Base-by-base conservation (phyloP, 1,140 invertebrate species). In the Pseudomyrmex gracilis region DNA sequence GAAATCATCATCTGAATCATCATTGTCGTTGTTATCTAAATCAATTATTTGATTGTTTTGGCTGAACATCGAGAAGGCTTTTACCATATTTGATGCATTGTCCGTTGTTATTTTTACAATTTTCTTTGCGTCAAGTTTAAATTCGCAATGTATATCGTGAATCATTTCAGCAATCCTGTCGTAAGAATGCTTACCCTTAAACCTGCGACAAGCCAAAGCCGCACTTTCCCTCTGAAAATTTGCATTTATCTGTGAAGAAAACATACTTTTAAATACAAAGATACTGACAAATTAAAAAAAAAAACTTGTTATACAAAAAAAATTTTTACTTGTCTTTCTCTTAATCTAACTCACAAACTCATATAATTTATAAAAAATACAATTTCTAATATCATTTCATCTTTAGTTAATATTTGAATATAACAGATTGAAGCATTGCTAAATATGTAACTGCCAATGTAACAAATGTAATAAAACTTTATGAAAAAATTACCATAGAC, bases 111-210 rank as follows among this genome's bases (percentile, higher is more conserved):
- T 34, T 34, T 49, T 76, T 58, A 83, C 67, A 22, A 84, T 53
- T 57, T 71, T 68, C 43, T 73, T 74, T 22, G 47, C 8, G 2
- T 20, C 55, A 43, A 83, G 63, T 49, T 49, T 55, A 61, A 55
- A 86, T 43, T 71, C 58, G 24, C 43, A 51, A 51, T 78, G 61
- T 51, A 78, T 83, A 17, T 51, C 45, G 15, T 64, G 51, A 49
- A 83, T 49, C 5, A 76, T 78, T 67, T 67, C 10, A 51, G 78
- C 84, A 22, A 85, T 73, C 57, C 10, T 82, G 47, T 85, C 63
- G 24, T 85, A 87, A 20, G 83, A 66, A 67, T 91, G 90, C 22
- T 10, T 80, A 55, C 85, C 89, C n/a, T 47, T 51, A 74, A 92
- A 87, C 49, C 89, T 78, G 60, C 76, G 22, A 76, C 78, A 87